Base-by-base conservation (phyloP, 2,113 vertebrate species). In the Hydropotes inermis region DNA sequence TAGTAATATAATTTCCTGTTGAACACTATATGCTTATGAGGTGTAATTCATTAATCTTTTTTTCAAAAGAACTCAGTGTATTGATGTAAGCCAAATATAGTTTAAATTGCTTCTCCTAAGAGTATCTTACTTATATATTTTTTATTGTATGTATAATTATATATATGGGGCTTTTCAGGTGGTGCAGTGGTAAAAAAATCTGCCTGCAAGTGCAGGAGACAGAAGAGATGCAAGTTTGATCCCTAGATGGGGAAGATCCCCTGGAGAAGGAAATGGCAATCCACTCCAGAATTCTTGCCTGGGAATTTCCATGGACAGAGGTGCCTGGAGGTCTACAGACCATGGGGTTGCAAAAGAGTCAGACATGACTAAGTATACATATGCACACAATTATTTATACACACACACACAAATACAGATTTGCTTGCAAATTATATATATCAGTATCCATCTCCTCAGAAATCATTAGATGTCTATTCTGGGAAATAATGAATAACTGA, bases 11-110 rank as follows among this genome's bases (percentile, higher is more conserved):
- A 12, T 94, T 17, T 33, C 58, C 52, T 57, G 78, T 39, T 94
- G 91, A 86, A 79, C 81, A 95, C 4, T 70, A 39, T 14, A 61
- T 83, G 33, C 11, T 39, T 81, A 36, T 96, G 84, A 11, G 87
- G 79, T 33, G n/a, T 92, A 87, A 94, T 54, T 92, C 5, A 87
- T 21, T 70, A 47, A 60, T n/a, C 90, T 89, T 95, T 93, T 83
- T 95, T 82, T 89, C 39, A 55, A 74, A 96, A 94, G 47, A 36
- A 70, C 4, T 92, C n/a, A 91, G 57, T 85, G 21, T 89, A 7
- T 74, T 74, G 36, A 74, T 74, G 11, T 7, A 89, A 87, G 30
- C 17, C 89, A 74, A 2, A 30, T 30, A 60, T 43, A 83, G 21
- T 61, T 96, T 92, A 87, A 90, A 67, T 64, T 79, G 23, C 28